Base-by-base conservation (phyloP, 2,113 vertebrate species). In the Phycodurus eques region DNA sequence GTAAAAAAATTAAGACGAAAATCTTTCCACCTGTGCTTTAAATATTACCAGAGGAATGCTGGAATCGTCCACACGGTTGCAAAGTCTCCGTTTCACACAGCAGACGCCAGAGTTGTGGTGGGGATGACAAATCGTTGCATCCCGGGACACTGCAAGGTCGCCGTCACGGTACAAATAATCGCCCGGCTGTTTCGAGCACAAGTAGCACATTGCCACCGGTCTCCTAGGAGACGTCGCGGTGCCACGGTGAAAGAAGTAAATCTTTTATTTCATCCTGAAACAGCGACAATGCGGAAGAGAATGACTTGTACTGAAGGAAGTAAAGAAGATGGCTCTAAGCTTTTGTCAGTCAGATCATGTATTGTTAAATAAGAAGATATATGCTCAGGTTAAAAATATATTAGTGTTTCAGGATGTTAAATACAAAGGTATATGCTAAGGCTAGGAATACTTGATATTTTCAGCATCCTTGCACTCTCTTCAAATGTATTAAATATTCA, bases 51-150 rank as follows among this genome's bases (percentile, higher is more conserved):
- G 53, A n/a, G 8, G 20, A n/a, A 54, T 35, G 61, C 20, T 3
- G 42, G 39, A 44, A 11, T 43, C 9, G 42, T 14, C 12, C 5
- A 44, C 42, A 65, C 8, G 20, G 42, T 20, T 46, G 20, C 11
- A 67, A 51, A 51, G 9, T 27, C 6, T 47, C 8, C 3, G 44
- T 14, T 46, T 51, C 8, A 27, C 46, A 31, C 13, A 47, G 13
- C 27, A 27, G 31, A 31, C 31, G 46, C 22, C 20, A 42, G n/a
- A 49, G 81, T 77, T 79, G 80, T 72, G 78, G 72, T 82, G 79
- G 84, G 80, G 71, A 84, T 84, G 81, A 87, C 78, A 87, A 87
- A 84, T 81, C 1, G 49, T 76, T 77, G 75, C 67, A 84, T 76
- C 69, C 57, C 70, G 63, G 75, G 60, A 84, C 77, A 71, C 68